Evolutionary conservation across 1,140 invertebrate genomes (phyloP).

Genomic region (Diorhabda carinulata): DNA sequence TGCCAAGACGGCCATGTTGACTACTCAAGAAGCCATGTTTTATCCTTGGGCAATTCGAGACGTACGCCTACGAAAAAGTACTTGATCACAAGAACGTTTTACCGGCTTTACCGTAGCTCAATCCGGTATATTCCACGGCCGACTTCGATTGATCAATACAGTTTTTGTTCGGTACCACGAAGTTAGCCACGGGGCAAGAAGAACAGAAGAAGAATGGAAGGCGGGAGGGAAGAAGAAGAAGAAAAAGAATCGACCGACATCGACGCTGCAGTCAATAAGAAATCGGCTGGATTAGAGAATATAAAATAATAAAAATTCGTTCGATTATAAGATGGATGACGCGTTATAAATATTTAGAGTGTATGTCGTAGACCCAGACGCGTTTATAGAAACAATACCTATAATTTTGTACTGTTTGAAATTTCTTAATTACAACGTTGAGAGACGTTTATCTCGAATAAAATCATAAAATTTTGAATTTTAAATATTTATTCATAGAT

Average conservation of each 20-base stretch:
- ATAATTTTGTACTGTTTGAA: constrained; percentile 13
- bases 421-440: constrained; percentile 18
- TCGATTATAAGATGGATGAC: no score
- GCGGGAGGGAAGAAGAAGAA: constrained; percentile 1
- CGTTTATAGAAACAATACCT: constrained; percentile 10
- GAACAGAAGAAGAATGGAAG: neutral
- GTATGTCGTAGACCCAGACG: no score
- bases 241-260: neutral
- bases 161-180: constrained; percentile 11
- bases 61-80: constrained; percentile 41
- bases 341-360: no score
- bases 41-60: constrained; percentile 38
- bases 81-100: constrained; percentile 39
- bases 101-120: constrained; percentile 2
- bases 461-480: constrained; percentile 16
- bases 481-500: constrained; percentile 15
- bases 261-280: neutral
- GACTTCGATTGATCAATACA: constrained; percentile 24
- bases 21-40: constrained; percentile 50
- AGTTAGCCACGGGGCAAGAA: constrained; percentile 2
- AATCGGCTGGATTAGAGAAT: no score
- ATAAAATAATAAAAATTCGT: no score
- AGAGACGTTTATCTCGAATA: constrained; percentile 16
- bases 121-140: constrained; percentile 26
- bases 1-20: constrained; percentile 46